phyloP scores from a whole-genome alignment of 2,888 invertebrate species.

The Plusia festucae region DNA sequence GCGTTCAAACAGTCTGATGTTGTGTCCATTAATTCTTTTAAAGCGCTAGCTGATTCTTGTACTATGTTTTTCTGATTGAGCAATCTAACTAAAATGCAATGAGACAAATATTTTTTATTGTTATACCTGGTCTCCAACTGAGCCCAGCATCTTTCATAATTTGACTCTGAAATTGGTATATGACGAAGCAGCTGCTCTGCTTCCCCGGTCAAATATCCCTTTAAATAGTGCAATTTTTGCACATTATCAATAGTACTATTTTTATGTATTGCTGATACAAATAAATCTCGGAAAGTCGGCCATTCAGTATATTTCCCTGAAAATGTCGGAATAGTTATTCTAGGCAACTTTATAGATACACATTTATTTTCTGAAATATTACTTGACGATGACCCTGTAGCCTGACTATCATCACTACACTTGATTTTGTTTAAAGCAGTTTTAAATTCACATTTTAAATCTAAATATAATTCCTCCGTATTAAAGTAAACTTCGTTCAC shows the following conservation, averaged over 20 bases:
- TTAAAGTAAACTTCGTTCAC: conserved; percentile 5
- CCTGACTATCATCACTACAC: not conserved
- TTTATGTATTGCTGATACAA: not conserved
- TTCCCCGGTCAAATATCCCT: not conserved
- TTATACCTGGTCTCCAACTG: not conserved
- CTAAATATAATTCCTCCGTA: conserved; percentile 3
- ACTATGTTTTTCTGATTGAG: conserved; percentile 4
- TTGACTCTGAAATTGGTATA: conserved; percentile 2
- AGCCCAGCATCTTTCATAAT: conserved; percentile 7
- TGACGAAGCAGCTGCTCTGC: not conserved
- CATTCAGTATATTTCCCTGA: conserved; percentile 13
- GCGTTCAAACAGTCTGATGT: conserved; percentile 16
- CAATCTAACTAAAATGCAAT: conserved; percentile 7
- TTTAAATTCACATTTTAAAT: conserved; percentile 12
- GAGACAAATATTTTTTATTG: conserved; percentile 8
- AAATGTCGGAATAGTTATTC: conserved; percentile 3
- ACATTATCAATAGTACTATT: not conserved
- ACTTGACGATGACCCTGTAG: too few species aligned
- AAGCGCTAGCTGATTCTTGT: not conserved
- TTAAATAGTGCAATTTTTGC: conserved; percentile 7
- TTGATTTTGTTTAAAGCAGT: conserved; percentile 6
- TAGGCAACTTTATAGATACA: conserved; percentile 3
- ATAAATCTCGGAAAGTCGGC: conserved; percentile 4
- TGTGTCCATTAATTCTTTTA: conserved; percentile 14
- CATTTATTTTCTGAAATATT: too few species aligned